Base-by-base conservation (phyloP, 1,140 invertebrate genomes). In the Aphelinus atriplicis region DNA sequence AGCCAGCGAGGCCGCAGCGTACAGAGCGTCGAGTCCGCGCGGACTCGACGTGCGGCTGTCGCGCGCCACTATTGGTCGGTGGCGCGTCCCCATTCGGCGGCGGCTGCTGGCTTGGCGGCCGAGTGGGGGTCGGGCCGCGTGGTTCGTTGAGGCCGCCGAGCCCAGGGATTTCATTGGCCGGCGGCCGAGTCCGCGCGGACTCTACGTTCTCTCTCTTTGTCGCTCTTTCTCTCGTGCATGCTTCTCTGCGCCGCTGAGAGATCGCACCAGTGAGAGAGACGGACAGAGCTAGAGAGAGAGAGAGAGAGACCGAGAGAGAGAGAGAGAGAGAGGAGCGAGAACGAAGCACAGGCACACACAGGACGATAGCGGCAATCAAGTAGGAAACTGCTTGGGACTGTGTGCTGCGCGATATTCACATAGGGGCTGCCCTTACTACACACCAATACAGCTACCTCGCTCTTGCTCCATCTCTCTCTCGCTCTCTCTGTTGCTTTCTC, bases 321-420 rank as follows among this genome's bases (percentile, higher is more conserved):
- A 53, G 67, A 45, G 55, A 57, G 66, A 57, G 53, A 66, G 9
- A 7, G 46, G 64, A 43, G 79, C 75, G 78, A 26, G 26, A 26
- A 26, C 26, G 26, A 26, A 26, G 26, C 26, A 26, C 26, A 53
- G 51, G 80, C 79, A 81, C 81, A 78, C 78, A 79, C 78, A 80
- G 84, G 82, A 84, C 86, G 87, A 87, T 87, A 87, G 85, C 85
- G 85, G 86, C 87, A 87, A 88, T 87, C 87, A 88, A 88, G 85
- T 87, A 87, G 86, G 85, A 88, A 88, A 87, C 86, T 88, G 85
- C 86, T 88, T 86, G 85, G 86, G 85, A 85, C 83, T 88, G 85
- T 87, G 84, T 87, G 85, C 84, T 81, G 85, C 80, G 82, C 80
- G 85, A 86, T 88, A 88, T 87, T 87, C 87, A 85, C 86, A 84